Conservation (phyloP, 2,888 invertebrate genomes). For the Heteromyza rotundicornis region DNA sequence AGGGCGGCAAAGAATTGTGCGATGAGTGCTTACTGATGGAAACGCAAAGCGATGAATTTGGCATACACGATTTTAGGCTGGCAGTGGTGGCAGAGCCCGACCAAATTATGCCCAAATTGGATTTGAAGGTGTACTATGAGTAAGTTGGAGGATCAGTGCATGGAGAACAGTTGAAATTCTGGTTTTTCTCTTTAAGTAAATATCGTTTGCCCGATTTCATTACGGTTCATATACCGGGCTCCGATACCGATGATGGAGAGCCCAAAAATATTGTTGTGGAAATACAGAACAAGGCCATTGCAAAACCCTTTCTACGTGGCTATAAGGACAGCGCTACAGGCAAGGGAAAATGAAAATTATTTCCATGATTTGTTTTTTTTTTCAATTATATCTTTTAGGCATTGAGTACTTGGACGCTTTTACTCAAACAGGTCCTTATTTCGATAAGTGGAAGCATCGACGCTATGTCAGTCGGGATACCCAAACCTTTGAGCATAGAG, state of each 20-base stretch:
- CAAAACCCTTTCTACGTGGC: constrained; percentile 81
- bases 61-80: constrained; percentile 55
- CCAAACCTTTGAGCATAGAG: constrained; percentile 67
- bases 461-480: constrained; percentile 65
- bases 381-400: constrained; percentile 49
- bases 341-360: constrained; percentile 37
- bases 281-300: constrained; percentile 67
- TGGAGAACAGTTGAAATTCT: background rate
- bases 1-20: constrained; percentile 61
- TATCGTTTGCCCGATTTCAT: constrained; percentile 66
- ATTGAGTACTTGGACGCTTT: constrained; percentile 80
- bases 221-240: constrained; percentile 64
- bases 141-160: constrained; percentile 33
- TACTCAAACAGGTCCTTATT: constrained; percentile 73
- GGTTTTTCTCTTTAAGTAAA: constrained; percentile 46
- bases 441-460: constrained; percentile 48
- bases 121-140: constrained; percentile 60
- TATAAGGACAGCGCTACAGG: constrained; percentile 76
- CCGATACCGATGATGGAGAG: constrained; percentile 56
- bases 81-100: constrained; percentile 25
- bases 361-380: background rate
- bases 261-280: constrained; percentile 66
- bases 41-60: constrained; percentile 53
- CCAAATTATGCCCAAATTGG: constrained; percentile 39
- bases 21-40: constrained; percentile 47